phyloP scores from a whole-genome alignment of 92 coral and sea anemone genomes.

The Epizoanthus fatuus region DNA sequence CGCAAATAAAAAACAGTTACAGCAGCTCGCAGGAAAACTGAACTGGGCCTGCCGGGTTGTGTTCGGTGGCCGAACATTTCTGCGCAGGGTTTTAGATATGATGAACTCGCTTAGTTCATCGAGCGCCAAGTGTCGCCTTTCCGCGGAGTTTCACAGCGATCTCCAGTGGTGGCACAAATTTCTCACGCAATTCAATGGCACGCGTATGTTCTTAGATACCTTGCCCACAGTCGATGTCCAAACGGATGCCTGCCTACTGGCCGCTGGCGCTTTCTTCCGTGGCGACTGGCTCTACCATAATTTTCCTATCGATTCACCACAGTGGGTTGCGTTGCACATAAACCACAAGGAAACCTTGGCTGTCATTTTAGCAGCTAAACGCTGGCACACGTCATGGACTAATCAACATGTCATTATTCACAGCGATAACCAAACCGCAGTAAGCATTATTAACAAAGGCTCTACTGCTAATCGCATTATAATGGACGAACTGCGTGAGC shows the following conservation, averaged over 20 bases:
- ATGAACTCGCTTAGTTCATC: too few relatives aligned
- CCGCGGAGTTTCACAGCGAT: too few relatives aligned
- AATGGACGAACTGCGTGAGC: constrained; percentile 58
- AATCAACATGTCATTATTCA: constrained; percentile 57
- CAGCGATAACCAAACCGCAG: constrained; percentile 64
- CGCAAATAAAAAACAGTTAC: too few relatives aligned
- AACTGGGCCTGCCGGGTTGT: too few relatives aligned
- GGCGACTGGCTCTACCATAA: constrained; percentile 55
- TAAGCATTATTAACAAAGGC: constrained; percentile 62
- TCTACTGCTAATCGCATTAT: constrained; percentile 46
- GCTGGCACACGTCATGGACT: constrained; percentile 45
- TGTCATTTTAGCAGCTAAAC: constrained; percentile 35
- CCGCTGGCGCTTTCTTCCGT: constrained; percentile 20
- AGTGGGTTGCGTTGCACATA: constrained; percentile 37
- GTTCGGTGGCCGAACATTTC: constrained; percentile 6
- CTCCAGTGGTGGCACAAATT: too few relatives aligned
- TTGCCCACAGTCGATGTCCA: background rate
- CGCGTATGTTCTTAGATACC: background rate
- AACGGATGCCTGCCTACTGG: background rate
- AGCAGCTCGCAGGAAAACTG: too few relatives aligned
- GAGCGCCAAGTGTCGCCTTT: too few relatives aligned
- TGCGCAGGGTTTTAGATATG: background rate
- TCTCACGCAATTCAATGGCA: background rate
- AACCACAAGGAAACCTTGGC: constrained; percentile 63
- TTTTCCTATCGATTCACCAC: constrained; percentile 36